phyloP scores from a whole-genome alignment of 1,140 invertebrate genomes.

The Drosophila albomicans region DNA sequence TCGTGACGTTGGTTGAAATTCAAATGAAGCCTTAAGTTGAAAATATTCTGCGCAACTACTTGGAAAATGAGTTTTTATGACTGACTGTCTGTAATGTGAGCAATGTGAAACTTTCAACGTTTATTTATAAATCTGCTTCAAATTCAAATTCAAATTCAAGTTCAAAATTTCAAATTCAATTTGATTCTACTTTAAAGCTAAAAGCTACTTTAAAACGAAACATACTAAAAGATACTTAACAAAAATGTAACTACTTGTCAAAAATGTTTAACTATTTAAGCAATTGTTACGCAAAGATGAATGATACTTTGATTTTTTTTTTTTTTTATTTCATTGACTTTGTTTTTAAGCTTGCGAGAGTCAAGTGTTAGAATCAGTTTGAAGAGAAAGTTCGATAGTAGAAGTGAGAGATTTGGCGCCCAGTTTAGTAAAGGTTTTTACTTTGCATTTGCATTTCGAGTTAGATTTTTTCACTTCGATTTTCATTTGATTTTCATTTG shows the following conservation, averaged over 20 bases:
- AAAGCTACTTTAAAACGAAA: constrained; percentile 11
- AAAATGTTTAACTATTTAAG: constrained; percentile 11
- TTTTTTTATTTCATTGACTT: constrained; percentile 1
- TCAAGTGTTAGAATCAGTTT: constrained; percentile 27
- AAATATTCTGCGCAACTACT: constrained; percentile 14
- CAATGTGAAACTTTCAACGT: constrained; percentile 2
- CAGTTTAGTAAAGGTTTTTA: not conserved
- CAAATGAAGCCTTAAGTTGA: constrained; percentile 21
- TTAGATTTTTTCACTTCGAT: not conserved
- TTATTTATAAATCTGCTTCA: not conserved
- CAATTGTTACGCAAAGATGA: not conserved
- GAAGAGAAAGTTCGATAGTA: not conserved
- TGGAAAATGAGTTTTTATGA: constrained; percentile 16
- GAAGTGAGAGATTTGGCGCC: constrained; percentile 12
- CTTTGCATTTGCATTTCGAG: not conserved
- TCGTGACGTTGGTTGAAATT: constrained; percentile 20
- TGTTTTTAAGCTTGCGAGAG: constrained; percentile 19
- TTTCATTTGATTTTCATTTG: not conserved
- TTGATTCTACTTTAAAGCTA: constrained; percentile 15
- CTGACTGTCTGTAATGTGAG: constrained; percentile 2
- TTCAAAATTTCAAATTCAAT: constrained; percentile 11
- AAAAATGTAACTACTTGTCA: constrained; percentile 17
- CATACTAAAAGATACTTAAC: constrained; percentile 19
- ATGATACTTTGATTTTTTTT: not conserved
- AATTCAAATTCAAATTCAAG: constrained; percentile 18